Conservation (phyloP, 2,888 invertebrate genomes). For the Linnaemya vulpina region DNA sequence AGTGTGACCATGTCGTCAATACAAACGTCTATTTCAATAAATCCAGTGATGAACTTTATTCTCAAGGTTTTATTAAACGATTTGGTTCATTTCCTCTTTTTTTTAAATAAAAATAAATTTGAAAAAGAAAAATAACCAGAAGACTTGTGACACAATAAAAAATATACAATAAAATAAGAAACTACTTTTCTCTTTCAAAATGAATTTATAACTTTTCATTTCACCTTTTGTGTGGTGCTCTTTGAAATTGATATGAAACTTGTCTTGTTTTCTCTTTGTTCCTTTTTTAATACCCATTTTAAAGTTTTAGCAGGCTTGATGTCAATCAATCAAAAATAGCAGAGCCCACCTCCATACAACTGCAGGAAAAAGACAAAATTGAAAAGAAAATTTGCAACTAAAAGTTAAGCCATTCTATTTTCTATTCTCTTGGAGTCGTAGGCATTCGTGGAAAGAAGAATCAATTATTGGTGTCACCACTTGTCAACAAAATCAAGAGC, state of each 20-base stretch:
- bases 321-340: slow-evolving; percentile 48
- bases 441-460: slow-evolving; percentile 25
- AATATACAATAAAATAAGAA: not conserved
- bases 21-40: no score
- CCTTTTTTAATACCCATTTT: not conserved
- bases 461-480: slow-evolving; percentile 47
- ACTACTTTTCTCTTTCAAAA: not conserved
- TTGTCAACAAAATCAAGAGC: slow-evolving; percentile 43
- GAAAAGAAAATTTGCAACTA: not conserved
- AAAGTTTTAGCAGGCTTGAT: slow-evolving; percentile 56
- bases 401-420: not conserved
- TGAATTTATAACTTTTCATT: not conserved
- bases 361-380: not conserved
- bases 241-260: not conserved
- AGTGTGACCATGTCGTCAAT: no score
- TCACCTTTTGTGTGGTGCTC: not conserved
- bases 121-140: no score
- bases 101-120: no score
- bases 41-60: no score
- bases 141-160: not conserved
- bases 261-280: not conserved
- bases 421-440: not conserved
- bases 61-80: not conserved
- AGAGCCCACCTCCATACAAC: not conserved
- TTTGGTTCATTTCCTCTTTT: not conserved